Conservation (phyloP, 2,888 invertebrate genomes). For the Dryomyza anilis region DNA sequence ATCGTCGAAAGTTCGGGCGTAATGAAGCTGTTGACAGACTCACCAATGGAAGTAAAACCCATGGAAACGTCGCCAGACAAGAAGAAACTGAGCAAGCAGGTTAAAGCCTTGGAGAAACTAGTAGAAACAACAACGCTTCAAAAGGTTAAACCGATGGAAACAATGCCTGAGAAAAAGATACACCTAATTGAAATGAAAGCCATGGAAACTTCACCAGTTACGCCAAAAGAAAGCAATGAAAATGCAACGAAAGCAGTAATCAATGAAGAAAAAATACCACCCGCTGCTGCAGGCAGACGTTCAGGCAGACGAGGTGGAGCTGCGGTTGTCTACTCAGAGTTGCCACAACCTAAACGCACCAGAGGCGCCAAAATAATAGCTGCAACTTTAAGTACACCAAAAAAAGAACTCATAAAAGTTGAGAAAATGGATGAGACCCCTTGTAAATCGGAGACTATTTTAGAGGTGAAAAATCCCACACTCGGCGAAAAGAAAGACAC, state of each 20-base stretch:
- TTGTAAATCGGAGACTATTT: constrained; percentile 6
- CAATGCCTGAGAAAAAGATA: neutral
- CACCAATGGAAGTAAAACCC: too few relatives aligned
- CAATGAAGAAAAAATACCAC: constrained; percentile 5
- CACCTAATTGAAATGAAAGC: too few relatives aligned
- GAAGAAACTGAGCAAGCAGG: neutral
- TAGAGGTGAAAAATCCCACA: constrained; percentile 7
- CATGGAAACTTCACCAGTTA: neutral
- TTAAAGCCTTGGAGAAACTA: too few relatives aligned
- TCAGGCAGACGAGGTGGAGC: constrained; percentile 51
- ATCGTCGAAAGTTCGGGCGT: too few relatives aligned
- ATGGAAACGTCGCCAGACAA: too few relatives aligned
- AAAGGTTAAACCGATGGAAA: too few relatives aligned
- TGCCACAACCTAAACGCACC: constrained; percentile 50
- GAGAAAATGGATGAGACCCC: constrained; percentile 3
- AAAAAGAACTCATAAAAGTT: constrained; percentile 27
- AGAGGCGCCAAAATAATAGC: constrained; percentile 33
- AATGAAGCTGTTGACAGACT: too few relatives aligned
- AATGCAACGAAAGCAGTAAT: neutral
- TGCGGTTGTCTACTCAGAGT: constrained; percentile 45
- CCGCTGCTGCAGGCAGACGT: constrained; percentile 38
- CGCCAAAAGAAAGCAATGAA: neutral
- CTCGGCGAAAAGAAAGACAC: neutral
- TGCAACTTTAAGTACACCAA: neutral
- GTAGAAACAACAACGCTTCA: too few relatives aligned